Evolutionary conservation across 2,797 vertebrate genomes (phyloP).

Genomic region (Alauda arvensis): DNA sequence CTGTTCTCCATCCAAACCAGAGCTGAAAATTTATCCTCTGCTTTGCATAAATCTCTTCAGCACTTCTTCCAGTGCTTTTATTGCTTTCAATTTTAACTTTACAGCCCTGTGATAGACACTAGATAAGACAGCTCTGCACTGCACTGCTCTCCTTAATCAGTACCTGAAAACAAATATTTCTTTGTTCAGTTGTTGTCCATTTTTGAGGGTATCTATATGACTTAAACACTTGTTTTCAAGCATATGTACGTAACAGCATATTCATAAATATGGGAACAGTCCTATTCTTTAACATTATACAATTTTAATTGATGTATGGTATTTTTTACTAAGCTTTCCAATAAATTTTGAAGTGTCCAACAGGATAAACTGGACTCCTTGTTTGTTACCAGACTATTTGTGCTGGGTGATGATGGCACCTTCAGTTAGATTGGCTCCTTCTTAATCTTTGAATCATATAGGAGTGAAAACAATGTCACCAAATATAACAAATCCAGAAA

Average conservation of each 20-base stretch:
- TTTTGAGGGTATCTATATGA: neutral
- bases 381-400: neutral
- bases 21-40: constrained; percentile 30
- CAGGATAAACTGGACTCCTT: neutral
- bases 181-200: neutral
- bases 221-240: neutral
- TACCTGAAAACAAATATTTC: neutral
- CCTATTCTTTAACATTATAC: neutral
- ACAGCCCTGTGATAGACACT: neutral
- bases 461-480: neutral
- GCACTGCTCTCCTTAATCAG: neutral
- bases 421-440: neutral
- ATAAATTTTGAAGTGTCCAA: neutral
- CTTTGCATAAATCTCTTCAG: constrained; percentile 35
- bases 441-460: neutral
- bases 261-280: neutral
- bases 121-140: neutral
- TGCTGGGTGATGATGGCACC: neutral
- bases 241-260: neutral
- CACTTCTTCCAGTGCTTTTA: constrained; percentile 3
- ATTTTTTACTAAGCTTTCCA: neutral
- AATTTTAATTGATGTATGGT: neutral
- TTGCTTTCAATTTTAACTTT: constrained; percentile 21
- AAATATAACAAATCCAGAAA: neutral
- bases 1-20: constrained; percentile 49